These are phyloP conservation scores for Leptopilina syphax DNA, from an alignment of 2,888 invertebrate genomes.

Conservation along the genomic window DNA sequence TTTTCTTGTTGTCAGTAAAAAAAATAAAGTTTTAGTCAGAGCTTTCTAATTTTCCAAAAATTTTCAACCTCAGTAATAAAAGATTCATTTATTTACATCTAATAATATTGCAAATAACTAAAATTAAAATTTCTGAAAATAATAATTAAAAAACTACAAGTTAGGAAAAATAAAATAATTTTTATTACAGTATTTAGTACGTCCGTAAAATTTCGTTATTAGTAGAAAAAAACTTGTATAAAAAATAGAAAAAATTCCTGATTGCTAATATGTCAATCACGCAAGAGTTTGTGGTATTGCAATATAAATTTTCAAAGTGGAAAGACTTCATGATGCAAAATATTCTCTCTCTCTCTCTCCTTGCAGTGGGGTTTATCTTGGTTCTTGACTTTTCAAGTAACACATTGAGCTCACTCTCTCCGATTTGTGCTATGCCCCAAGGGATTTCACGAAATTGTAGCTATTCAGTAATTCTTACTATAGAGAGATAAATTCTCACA, in stretches of 20 bases:
- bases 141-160: too few species aligned
- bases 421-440: slow-evolving; percentile 13
- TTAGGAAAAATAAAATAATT: too few species aligned
- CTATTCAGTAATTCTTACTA: slow-evolving; percentile 27
- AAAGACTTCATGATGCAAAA: slow-evolving; percentile 57
- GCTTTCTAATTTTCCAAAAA: too few species aligned
- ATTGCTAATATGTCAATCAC: slow-evolving; percentile 62
- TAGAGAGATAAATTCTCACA: background rate
- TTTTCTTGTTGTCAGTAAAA: too few species aligned
- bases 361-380: slow-evolving; percentile 12
- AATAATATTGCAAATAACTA: too few species aligned
- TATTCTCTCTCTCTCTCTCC: slow-evolving; percentile 5
- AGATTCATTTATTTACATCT: too few species aligned
- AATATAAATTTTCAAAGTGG: slow-evolving; percentile 63
- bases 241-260: slow-evolving; percentile 59
- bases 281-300: slow-evolving; percentile 64
- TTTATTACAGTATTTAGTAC: too few species aligned
- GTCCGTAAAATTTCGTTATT: too few species aligned
- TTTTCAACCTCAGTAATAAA: too few species aligned
- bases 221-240: slow-evolving; percentile 50
- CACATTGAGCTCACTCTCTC: background rate
- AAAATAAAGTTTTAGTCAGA: too few species aligned
- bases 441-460: slow-evolving; percentile 25
- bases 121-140: too few species aligned
- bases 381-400: slow-evolving; percentile 33